Conservation (phyloP, 2,797 vertebrate genomes). For the Xiphorhynchus erythropygius region DNA sequence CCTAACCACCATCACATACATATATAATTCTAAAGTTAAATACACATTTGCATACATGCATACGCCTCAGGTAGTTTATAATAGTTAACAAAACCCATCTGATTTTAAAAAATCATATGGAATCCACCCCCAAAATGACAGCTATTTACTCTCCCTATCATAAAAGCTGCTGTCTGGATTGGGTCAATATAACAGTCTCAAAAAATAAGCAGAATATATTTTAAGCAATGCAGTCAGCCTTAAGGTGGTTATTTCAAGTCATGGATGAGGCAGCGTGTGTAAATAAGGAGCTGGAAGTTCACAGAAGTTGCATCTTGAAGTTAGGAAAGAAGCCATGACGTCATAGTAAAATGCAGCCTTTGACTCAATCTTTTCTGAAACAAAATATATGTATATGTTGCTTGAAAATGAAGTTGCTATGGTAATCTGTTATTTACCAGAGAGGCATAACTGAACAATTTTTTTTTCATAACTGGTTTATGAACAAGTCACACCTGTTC, state of each 20-base stretch:
- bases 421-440: slow-evolving; percentile 69
- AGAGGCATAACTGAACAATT: slow-evolving; percentile 50
- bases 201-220: background rate
- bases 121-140: background rate
- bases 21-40: background rate
- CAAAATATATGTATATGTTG: slow-evolving; percentile 23
- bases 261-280: background rate
- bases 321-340: background rate
- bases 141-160: background rate
- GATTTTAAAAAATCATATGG: background rate
- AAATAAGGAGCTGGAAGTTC: background rate
- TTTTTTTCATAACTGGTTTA: slow-evolving; percentile 43
- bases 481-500: slow-evolving; percentile 74
- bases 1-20: background rate
- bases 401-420: slow-evolving; percentile 68
- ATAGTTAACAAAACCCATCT: background rate
- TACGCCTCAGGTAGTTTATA: background rate
- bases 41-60: background rate
- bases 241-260: background rate
- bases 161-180: background rate
- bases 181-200: background rate
- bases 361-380: background rate
- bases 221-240: background rate
- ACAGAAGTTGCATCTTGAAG: background rate
- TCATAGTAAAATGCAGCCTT: background rate